Conservation (phyloP, 2,113 vertebrate species). For the Phyllostomus hastatus region DNA sequence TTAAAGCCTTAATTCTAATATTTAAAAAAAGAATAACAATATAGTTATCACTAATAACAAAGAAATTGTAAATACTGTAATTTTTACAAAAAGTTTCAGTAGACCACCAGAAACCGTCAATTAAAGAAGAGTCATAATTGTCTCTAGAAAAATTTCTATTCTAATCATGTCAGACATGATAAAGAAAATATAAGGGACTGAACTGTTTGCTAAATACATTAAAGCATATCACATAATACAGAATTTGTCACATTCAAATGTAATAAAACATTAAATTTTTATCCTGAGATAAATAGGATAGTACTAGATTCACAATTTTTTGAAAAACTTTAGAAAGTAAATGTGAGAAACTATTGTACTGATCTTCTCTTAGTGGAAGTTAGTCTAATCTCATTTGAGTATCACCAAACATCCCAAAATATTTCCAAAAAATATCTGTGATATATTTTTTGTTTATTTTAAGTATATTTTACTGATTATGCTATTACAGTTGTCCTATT, state of each 20-base stretch:
- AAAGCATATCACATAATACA: not conserved
- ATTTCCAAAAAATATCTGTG: not conserved
- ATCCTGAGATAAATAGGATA: not conserved
- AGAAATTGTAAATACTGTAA: not conserved
- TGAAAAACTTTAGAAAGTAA: constrained; percentile 18
- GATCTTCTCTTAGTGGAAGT: not conserved
- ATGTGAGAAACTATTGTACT: constrained; percentile 15
- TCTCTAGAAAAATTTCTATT: not conserved
- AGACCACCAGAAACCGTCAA: not conserved
- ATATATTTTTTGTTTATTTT: not conserved
- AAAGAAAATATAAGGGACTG: not conserved
- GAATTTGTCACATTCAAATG: not conserved
- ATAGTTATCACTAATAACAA: not conserved
- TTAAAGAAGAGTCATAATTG: not conserved
- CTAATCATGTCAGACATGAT: not conserved
- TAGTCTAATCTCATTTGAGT: not conserved
- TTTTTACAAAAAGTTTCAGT: not conserved
- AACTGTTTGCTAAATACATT: constrained; percentile 12
- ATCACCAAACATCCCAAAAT: not conserved
- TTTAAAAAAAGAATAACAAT: not conserved
- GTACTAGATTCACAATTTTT: not conserved
- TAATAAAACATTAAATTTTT: constrained; percentile 44
- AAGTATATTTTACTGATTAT: too few species aligned
- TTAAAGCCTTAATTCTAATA: not conserved
- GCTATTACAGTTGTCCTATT: too few species aligned